Base-by-base conservation (phyloP, 2,797 vertebrate species). In the Knipowitschia caucasica region DNA sequence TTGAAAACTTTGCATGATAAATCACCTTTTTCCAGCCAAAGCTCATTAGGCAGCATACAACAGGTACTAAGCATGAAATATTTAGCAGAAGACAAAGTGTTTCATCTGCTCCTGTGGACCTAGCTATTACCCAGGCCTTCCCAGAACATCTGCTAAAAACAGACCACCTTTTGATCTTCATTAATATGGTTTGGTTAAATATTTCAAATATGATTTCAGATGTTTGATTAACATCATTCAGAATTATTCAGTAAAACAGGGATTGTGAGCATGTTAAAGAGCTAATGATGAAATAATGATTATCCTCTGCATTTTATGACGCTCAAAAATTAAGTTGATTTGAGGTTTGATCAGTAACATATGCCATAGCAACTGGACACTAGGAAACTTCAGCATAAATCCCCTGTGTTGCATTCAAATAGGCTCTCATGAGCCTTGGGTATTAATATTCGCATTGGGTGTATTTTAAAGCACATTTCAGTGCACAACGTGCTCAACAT, bases 401-500 rank as follows among this genome's bases (percentile, higher is more conserved):
- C 81, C 78, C 71, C 33, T 46, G 62, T n/a, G 39, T 29, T 33
- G 70, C 77, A 81, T 86, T 84, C 81, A 82, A 79, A 84, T 83
- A 65, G 75, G 74, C 71, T 66, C 77, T 81, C 73, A 71, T 67
- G 67, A 77, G 82, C 80, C 78, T 66, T 80, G 72, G 76, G 81
- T 84, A 85, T 87, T 85, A 88, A 86, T 82, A 86, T 84, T 83
- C 75, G 57, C 64, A 49, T 69, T 69, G 78, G 75, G 78, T 78
- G 72, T 80, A 86, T 84, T 85, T 86, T 85, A 80, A 67, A 80
- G 83, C 69, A 75, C 69, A 82, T 86, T 85, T 84, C 82, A 72
- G 78, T 76, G 73, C 68, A 46, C 80, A 88, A 91, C 92, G 89
- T 92, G 92, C 91, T 91, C 90, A 83, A 94, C 94, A 97, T 95